Percentiles rank a stretch among this genome's conserved stretches.
Evolutionary conservation across 2,113 vertebrate genomes (phyloP).

Genomic region (Herpetotheres cachinnans): DNA sequence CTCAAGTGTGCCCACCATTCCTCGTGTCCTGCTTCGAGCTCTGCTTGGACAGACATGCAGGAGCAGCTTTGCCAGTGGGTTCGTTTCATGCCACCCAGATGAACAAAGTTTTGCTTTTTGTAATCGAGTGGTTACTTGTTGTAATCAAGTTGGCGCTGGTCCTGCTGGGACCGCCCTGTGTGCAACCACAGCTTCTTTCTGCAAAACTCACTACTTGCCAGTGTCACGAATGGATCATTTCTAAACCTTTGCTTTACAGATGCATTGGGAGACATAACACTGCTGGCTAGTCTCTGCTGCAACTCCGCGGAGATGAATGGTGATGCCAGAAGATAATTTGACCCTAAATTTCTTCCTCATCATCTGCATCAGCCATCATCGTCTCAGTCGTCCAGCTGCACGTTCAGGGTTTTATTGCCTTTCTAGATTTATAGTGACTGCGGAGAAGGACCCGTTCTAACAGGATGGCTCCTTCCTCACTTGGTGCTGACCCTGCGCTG

Average conservation of each 20-base stretch:
- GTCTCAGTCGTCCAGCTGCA: neutral
- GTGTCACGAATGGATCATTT: neutral
- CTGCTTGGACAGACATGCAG: neutral
- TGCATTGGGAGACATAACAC: neutral
- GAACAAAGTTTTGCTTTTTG: neutral
- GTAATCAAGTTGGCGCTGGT: neutral
- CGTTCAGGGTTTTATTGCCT: neutral
- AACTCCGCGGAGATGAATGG: fast-evolving
- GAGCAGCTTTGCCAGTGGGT: neutral
- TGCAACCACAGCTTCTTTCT: neutral
- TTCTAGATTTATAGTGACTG: neutral
- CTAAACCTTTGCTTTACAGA: neutral
- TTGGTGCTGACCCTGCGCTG: fast-evolving
- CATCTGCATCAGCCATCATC: neutral
- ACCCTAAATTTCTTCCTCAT: neutral
- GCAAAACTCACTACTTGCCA: neutral
- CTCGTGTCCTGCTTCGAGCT: fast-evolving
- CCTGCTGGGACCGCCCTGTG: neutral
- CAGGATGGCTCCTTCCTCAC: fast-evolving
- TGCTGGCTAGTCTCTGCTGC: neutral
- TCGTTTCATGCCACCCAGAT: neutral
- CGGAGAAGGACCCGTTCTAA: neutral
- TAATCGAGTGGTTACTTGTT: neutral
- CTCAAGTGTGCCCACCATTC: neutral
- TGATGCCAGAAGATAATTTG: neutral